Evolutionary conservation across 1,140 invertebrate species (phyloP).

Genomic region (Thaumetopoea pityocampa): DNA sequence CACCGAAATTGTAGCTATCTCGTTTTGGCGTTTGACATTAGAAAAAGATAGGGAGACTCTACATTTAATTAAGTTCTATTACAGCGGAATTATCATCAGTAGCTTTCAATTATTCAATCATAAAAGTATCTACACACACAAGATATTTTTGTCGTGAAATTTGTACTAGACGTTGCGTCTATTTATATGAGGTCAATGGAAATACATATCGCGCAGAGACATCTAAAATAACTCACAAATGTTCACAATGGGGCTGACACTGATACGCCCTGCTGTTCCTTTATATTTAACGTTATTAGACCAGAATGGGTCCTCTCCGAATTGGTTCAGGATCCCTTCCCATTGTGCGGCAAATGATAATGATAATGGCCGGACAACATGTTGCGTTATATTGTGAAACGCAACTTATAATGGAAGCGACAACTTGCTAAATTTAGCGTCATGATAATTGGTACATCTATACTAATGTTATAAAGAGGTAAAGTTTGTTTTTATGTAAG

Average conservation of each 20-base stretch:
- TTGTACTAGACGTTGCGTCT: too few species aligned
- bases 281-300: constrained; percentile 65
- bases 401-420: constrained; percentile 32
- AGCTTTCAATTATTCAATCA: too few species aligned
- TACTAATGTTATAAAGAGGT: too few species aligned
- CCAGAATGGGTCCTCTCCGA: constrained; percentile 49
- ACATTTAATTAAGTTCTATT: too few species aligned
- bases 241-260: constrained; percentile 60
- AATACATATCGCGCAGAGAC: constrained; percentile 25
- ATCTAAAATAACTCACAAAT: constrained; percentile 42
- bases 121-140: too few species aligned
- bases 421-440: neutral
- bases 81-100: neutral
- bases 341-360: constrained; percentile 63
- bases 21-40: too few species aligned
- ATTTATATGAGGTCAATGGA: too few species aligned
- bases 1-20: too few species aligned
- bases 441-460: too few species aligned
- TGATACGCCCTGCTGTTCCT: constrained; percentile 64
- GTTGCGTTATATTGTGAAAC: constrained; percentile 48
- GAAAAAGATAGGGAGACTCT: too few species aligned
- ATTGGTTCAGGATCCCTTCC: constrained; percentile 46
- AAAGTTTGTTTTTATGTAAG: too few species aligned
- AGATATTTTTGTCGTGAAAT: too few species aligned
- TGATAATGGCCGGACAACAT: constrained; percentile 56